A percentile compares a stretch with the other conserved stretches of the same genome.
Evolutionary conservation across 2,113 vertebrate genomes (phyloP).

Genomic region (Suricata suricatta): DNA sequence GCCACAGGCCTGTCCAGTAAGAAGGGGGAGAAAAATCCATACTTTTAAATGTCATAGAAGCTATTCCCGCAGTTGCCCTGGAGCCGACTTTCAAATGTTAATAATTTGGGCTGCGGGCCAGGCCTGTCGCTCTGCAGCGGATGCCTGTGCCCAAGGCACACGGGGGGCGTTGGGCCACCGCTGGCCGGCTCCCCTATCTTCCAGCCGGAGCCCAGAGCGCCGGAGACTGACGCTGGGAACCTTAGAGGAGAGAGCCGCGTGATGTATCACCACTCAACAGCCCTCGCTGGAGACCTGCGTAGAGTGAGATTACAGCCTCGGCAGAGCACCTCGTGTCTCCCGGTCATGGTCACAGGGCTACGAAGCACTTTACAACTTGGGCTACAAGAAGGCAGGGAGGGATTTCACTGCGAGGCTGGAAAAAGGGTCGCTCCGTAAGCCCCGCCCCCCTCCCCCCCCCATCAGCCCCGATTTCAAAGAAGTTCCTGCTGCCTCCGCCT

Average conservation of each 20-base stretch:
- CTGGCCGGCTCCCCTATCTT: not conserved
- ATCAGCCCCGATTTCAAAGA: slow-evolving; percentile 70
- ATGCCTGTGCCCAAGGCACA: accelerated
- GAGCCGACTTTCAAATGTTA: slow-evolving; percentile 63
- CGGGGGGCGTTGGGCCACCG: not conserved
- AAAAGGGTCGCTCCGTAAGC: slow-evolving; percentile 69
- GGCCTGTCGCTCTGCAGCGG: slow-evolving; percentile 4
- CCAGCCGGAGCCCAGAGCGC: slow-evolving; percentile 30
- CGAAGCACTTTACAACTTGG: slow-evolving; percentile 71
- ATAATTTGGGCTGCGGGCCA: slow-evolving; percentile 54
- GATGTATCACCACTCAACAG: slow-evolving; percentile 76
- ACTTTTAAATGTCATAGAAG: slow-evolving; percentile 72
- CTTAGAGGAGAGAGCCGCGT: slow-evolving; percentile 76
- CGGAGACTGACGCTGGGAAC: slow-evolving; percentile 7
- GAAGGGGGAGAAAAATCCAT: slow-evolving; percentile 68
- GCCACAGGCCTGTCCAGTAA: slow-evolving; percentile 56
- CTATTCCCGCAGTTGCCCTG: slow-evolving; percentile 46
- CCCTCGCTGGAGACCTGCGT: slow-evolving; percentile 78
- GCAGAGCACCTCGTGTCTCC: slow-evolving; percentile 81
- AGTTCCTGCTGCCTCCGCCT: slow-evolving; percentile 29
- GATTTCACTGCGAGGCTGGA: slow-evolving; percentile 77
- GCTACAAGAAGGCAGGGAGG: slow-evolving; percentile 53
- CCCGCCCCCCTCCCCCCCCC: not conserved
- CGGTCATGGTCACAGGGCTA: slow-evolving; percentile 81
- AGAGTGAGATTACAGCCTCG: slow-evolving; percentile 81